Base-by-base conservation (phyloP, 2,113 vertebrate species). In the Scatophagus argus region DNA sequence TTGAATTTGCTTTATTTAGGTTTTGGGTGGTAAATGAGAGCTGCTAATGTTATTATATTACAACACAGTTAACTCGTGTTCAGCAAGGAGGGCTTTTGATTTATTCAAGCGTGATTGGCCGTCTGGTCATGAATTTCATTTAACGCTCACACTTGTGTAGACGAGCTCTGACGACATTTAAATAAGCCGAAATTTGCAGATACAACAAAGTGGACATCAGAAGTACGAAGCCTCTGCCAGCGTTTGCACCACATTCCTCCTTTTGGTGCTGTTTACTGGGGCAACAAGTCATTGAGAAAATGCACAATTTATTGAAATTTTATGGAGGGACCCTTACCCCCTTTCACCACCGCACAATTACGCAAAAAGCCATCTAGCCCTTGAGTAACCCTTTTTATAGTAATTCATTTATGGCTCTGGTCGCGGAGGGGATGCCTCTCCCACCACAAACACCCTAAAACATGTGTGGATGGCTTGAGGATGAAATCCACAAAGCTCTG, bases 391-490 rank as follows among this genome's bases (percentile, higher is more conserved):
- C 80, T 84, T 84, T 93, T 94, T 93, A 91, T 89, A 88, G 92
- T 90, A 82, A 91, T 90, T 91, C 83, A 88, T 90, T 89, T 89
- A 90, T 80, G 92, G 83, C 76, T 85, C 59, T 91, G 92, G 91
- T 91, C 82, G 56, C 85, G 58, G 77, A 87, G 81, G 88, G 88
- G 87, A 86, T 82, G 83, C 86, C 80, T 79, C 81, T 83, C 34
- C 68, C 63, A 67, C 92, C 93, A 80, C 93, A 92, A 93, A 94
- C 93, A 94, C 93, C 88, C 89, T 67, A 63, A 81, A 90, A 87
- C 90, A 93, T 89, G 90, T 85, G 86, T 75, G 80, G 78, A 88
- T 85, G 88, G 85, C 79, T 88, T 73, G 58, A 84, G 74, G 81
- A 87, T 54, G 61, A 70, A 91, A 88, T 90, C 84, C 74, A 76